Conservation (phyloP, 2,113 vertebrate species). For the Erythrocercus mccallii region DNA sequence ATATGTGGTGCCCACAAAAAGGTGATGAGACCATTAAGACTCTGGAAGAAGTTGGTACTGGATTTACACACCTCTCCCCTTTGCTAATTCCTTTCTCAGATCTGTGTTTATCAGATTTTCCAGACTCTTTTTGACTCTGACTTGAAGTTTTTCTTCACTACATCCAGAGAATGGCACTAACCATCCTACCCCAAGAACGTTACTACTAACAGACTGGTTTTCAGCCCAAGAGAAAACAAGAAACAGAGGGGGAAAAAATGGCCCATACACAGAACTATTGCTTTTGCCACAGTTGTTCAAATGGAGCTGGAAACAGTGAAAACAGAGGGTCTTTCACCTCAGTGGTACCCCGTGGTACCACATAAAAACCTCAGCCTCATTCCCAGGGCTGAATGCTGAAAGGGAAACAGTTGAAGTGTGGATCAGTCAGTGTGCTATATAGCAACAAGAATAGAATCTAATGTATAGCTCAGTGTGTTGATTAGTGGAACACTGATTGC, state of each 20-base stretch:
- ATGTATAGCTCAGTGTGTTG: background rate
- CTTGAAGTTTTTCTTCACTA: background rate
- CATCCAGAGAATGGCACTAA: background rate
- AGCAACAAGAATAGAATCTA: background rate
- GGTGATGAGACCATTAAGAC: background rate
- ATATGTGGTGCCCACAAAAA: background rate
- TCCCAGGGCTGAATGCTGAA: background rate
- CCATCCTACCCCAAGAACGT: background rate
- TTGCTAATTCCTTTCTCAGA: background rate
- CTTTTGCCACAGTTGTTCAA: background rate
- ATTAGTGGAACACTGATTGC: background rate
- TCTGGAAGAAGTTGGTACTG: background rate
- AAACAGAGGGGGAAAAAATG: fast-evolving
- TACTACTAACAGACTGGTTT: background rate
- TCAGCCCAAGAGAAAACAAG: background rate
- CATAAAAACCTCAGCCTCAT: background rate
- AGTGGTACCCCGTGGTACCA: background rate
- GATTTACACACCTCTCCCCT: too few species aligned
- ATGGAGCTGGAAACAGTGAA: background rate
- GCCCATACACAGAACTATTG: background rate
- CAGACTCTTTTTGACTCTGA: background rate
- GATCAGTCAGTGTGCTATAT: background rate
- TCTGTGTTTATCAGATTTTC: background rate
- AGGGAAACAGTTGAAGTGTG: background rate
- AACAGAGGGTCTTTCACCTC: background rate